phyloP scores from a whole-genome alignment of 2,113 vertebrate species.

The Perca flavescens region DNA sequence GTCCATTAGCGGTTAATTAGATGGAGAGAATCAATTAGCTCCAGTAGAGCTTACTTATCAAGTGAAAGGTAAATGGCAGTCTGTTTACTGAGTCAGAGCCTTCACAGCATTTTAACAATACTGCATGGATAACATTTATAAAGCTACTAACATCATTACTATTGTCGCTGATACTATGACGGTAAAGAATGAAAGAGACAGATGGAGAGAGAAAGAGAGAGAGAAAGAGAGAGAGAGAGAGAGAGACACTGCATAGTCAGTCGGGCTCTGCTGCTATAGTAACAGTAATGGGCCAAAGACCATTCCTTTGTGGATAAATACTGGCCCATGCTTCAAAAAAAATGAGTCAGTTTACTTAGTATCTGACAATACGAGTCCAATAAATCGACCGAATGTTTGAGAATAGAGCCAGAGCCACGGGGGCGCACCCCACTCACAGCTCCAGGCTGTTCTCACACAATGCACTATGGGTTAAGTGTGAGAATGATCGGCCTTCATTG shows the following conservation, averaged over 20 bases:
- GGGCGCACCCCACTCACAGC: conserved; percentile 63
- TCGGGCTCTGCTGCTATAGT: conserved; percentile 29
- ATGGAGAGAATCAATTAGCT: conserved; percentile 23
- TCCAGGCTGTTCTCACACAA: conserved; percentile 47
- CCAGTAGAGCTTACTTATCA: background rate
- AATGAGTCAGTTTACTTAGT: conserved; percentile 42
- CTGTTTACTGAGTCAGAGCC: background rate
- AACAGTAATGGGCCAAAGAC: conserved; percentile 39
- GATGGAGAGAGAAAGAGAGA: background rate
- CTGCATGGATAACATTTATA: background rate
- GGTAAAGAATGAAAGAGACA: background rate
- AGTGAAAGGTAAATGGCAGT: background rate
- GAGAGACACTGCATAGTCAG: background rate
- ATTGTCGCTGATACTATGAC: background rate
- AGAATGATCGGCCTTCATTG: conserved; percentile 27
- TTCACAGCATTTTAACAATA: background rate
- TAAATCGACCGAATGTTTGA: conserved; percentile 59
- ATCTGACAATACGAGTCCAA: conserved; percentile 54
- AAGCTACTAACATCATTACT: background rate
- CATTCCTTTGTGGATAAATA: conserved; percentile 47
- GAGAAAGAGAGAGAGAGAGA: background rate
- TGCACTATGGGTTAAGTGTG: conserved; percentile 25
- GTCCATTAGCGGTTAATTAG: conserved; percentile 27
- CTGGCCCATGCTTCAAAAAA: conserved; percentile 21
- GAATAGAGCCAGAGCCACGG: conserved; percentile 39